phyloP scores from a whole-genome alignment of 1,140 invertebrate genomes.

The Eumeta japonica region DNA sequence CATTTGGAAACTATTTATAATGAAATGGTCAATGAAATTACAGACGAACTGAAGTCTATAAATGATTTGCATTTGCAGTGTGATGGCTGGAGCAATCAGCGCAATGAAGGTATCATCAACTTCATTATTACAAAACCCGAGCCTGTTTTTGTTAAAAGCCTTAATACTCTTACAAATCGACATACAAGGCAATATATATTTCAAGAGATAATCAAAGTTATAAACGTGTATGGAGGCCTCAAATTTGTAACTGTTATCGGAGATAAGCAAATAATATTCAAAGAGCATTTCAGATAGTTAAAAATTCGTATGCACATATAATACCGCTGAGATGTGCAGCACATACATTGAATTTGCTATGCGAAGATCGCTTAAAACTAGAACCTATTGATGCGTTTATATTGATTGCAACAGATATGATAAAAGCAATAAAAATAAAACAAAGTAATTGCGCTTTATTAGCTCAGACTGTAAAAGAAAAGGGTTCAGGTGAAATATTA shows the following conservation, averaged over 20 bases:
- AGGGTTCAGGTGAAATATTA: slow-evolving; percentile 12
- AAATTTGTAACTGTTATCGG: too few relatives aligned
- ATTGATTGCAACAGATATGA: slow-evolving; percentile 3
- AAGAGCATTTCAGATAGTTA: too few relatives aligned
- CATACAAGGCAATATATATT: slow-evolving; percentile 13
- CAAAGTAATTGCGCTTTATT: slow-evolving; percentile 13
- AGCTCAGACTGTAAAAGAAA: slow-evolving; percentile 13
- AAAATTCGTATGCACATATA: slow-evolving; percentile 13
- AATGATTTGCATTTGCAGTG: slow-evolving; percentile 8
- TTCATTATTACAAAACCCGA: too few relatives aligned
- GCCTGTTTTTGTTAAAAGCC: slow-evolving; percentile 8
- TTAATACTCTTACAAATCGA: slow-evolving; percentile 10
- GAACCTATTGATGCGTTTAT: slow-evolving; percentile 8
- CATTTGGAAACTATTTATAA: too few relatives aligned
- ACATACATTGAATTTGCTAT: too few relatives aligned
- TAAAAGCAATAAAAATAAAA: slow-evolving; percentile 15
- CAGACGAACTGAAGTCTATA: slow-evolving; percentile 4
- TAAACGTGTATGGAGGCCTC: too few relatives aligned
- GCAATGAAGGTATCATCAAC: too few relatives aligned
- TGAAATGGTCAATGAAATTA: slow-evolving; percentile 6
- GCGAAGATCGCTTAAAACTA: slow-evolving; percentile 12
- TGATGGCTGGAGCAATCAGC: too few relatives aligned
- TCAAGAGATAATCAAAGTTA: slow-evolving; percentile 11
- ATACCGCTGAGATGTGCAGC: slow-evolving; percentile 10
- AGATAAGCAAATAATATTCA: too few relatives aligned